Base-by-base conservation (phyloP, 2,113 vertebrate species). In the Madoqua kirkii region DNA sequence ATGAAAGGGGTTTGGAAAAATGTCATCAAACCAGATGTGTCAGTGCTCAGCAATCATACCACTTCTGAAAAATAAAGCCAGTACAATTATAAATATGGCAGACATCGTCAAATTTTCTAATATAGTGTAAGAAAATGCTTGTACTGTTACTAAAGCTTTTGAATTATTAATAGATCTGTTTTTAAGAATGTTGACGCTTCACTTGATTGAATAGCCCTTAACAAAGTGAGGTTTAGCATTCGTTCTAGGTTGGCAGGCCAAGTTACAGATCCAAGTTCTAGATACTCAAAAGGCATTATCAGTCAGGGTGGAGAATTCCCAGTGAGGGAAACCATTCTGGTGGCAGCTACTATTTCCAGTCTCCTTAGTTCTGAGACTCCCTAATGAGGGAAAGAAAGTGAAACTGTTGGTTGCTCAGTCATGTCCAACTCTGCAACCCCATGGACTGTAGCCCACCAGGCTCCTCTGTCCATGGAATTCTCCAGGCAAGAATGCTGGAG, bases 181-280 rank as follows among this genome's bases (percentile, higher is more conserved):
- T 96, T 96, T 81, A 89, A 96, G 87, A 97, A 48, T 96, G 87
- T 90, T 96, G 94, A 90, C n/a, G 10, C 88, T 88, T 95, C 91
- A 95, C 84, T 54, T 97, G 87, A 85, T 97, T 90, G 86, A 96
- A 87, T 62, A 71, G 97, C 15, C 79, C 93, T 95, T 96, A 89
- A 87, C 54, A 59, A 95, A 95, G 62, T 31, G n/a, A 43, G 31
- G 19, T 52, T 31, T 91, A 95, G 48, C 96, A 89, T 96, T 86
- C 76, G n/a, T 78, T 81, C 59, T 89, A 95, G 74, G 93, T 93
- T 93, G 83, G 95, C 96, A 96, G 95, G 86, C 93, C 95, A 96
- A 91, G 91, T 97, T 95, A 86, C 86, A 97, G 93, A 88, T 54
- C 23, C 45, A 14, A 62, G 83, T 89, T 84, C 27, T 48, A 95